Evolutionary conservation across 2,113 vertebrate species (phyloP).

Genomic region (Mesoclemmys tuberculata): DNA sequence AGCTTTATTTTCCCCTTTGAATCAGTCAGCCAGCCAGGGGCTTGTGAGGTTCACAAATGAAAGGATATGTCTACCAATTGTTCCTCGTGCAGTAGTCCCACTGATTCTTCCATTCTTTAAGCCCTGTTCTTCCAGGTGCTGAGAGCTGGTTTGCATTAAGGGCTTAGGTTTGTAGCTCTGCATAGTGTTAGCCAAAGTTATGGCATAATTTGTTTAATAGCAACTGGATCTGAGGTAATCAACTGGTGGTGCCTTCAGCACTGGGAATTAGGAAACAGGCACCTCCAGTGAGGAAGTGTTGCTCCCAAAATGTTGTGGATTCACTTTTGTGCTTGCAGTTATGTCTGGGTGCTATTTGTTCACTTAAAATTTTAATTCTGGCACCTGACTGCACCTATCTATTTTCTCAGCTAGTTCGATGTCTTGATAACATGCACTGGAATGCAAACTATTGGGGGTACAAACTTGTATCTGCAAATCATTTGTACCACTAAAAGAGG

Average conservation of each 20-base stretch:
- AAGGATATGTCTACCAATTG: background rate
- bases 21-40: rapidly evolving
- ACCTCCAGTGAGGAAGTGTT: background rate
- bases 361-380: constrained; percentile 70
- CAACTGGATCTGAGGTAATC: background rate
- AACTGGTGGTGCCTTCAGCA: background rate
- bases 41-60: background rate
- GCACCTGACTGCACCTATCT: constrained; percentile 66
- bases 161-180: background rate
- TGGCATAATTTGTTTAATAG: background rate
- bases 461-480: constrained; percentile 57
- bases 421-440: constrained; percentile 46
- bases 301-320: background rate
- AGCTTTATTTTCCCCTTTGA: background rate
- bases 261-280: background rate
- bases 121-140: background rate
- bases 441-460: constrained; percentile 62
- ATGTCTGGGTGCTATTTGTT: constrained; percentile 69
- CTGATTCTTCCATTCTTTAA: background rate
- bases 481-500: constrained; percentile 57
- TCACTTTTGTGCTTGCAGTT: constrained; percentile 58
- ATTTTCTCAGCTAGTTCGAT: constrained; percentile 66
- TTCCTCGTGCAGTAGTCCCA: rapidly evolving
- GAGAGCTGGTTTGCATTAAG: background rate
- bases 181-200: background rate